Evolutionary conservation across 2,797 vertebrate species (phyloP), one percentile per base, ranked within the genome.

Genomic region (Distichodus sexfasciatus): DNA sequence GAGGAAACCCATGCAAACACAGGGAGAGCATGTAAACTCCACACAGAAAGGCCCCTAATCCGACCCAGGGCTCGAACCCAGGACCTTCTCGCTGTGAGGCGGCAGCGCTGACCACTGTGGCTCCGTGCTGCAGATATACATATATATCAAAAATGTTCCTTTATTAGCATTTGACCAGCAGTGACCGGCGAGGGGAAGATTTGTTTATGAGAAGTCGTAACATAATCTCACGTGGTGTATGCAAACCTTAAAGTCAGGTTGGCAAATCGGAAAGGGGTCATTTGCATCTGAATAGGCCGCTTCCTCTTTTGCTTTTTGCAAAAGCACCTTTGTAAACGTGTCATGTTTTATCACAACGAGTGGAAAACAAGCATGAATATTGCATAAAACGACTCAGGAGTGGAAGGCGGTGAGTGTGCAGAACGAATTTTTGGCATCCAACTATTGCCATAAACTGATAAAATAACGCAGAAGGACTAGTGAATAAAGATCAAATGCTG

Each of bases 201-300:
- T 31, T 28, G 24, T 33, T 60, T 15, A 41, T 31, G 12, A 24
- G 31, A 50, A 15, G n/a, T 35, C 33, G 9, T 69, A 61, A 31
- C 15, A 17, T 44, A 33, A 43, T 33, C 36, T 53, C 46, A 33
- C 15, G 8, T 7, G 28, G 31, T 33, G 24, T 44, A 69, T 69
- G 51, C 43, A 53, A 51, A 69, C 53, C 5, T 53, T 33, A 21
- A 68, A 43, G 24, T 21, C 53, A 38, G 10, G 26, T 33, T 69
- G 15, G 54, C 67, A 69, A 69, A 69, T 55, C 26, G 0, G 33
- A 29, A 35, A 41, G 5, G 44, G 24, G 55, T 36, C 38, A 73
- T 76, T 79, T 68, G 54, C 67, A 79, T 79, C 33, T 58, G 62
- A 64, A 76, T 63, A 29, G 38, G 28, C 17, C 23, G 9, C 48